These are phyloP conservation scores for Leuciscus waleckii DNA, from an alignment of 2,797 vertebrate genomes.

Conservation along the genomic window DNA sequence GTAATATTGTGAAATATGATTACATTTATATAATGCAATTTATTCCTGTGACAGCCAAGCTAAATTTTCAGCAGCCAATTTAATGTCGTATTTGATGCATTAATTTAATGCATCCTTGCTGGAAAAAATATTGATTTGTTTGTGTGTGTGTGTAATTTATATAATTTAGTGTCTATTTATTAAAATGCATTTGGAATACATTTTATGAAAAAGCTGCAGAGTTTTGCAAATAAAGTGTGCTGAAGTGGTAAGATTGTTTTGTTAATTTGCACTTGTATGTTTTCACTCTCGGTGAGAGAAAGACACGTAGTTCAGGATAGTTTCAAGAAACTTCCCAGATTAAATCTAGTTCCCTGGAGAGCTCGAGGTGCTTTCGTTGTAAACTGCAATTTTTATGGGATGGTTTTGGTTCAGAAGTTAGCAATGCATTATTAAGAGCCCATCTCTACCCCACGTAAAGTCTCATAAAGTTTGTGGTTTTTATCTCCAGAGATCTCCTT, in stretches of 20 bases:
- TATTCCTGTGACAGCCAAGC: too few relatives aligned
- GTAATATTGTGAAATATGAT: background rate
- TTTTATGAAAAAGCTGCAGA: background rate
- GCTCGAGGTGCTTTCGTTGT: constrained; percentile 4
- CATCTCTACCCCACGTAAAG: constrained; percentile 2
- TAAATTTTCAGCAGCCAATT: too few relatives aligned
- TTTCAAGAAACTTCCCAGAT: background rate
- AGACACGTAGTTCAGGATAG: background rate
- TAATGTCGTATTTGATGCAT: too few relatives aligned
- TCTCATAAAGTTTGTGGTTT: constrained; percentile 7
- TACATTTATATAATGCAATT: background rate
- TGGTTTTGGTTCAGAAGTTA: constrained; percentile 40
- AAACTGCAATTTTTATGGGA: constrained; percentile 44
- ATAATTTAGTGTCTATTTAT: background rate
- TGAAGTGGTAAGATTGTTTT: background rate
- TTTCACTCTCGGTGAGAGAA: background rate
- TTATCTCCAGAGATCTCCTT: constrained; percentile 40
- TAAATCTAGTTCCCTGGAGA: constrained; percentile 5
- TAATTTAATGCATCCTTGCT: too few relatives aligned
- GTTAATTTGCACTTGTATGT: too few relatives aligned
- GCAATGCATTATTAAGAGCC: constrained; percentile 50
- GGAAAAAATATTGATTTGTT: too few relatives aligned
- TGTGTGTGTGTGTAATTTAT: too few relatives aligned
- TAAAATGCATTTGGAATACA: background rate
- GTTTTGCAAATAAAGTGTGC: background rate